Percentiles rank a stretch among this genome's conserved stretches.
phyloP scores from a whole-genome alignment of 2,888 invertebrate species.

The Pristionchus japonicus region DNA sequence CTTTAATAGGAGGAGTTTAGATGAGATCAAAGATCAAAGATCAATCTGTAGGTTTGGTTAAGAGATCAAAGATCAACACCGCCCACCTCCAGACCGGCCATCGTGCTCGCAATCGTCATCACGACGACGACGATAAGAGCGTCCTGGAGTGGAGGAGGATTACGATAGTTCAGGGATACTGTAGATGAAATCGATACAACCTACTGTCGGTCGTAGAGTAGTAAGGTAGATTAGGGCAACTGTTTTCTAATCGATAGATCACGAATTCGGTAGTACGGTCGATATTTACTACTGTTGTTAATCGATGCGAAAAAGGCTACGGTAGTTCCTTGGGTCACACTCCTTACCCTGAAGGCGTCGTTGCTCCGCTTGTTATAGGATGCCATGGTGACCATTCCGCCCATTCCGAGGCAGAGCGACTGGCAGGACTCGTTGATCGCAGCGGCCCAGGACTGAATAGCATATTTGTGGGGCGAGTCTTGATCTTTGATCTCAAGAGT shows the following conservation, averaged over 20 bases:
- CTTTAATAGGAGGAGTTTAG: neutral
- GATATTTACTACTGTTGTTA: too few relatives aligned
- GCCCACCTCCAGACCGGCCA: neutral
- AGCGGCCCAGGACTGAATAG: constrained; percentile 1
- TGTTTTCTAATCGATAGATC: too few relatives aligned
- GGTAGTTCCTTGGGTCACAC: neutral
- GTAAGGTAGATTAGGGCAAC: too few relatives aligned
- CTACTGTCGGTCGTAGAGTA: too few relatives aligned
- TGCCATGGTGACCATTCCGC: neutral
- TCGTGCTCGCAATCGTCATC: neutral
- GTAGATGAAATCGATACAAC: neutral
- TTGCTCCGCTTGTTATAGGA: constrained; percentile 21
- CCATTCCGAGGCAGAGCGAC: constrained; percentile 32
- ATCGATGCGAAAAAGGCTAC: too few relatives aligned
- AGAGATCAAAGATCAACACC: constrained; percentile 3
- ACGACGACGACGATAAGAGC: neutral
- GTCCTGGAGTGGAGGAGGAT: neutral
- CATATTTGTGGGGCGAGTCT: too few relatives aligned
- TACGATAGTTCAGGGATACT: neutral
- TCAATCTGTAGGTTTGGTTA: neutral
- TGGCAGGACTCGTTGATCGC: constrained; percentile 1
- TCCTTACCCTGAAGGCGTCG: neutral
- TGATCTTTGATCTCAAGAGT: neutral
- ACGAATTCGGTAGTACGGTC: too few relatives aligned
- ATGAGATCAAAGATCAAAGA: neutral